Evolutionary conservation across 2,888 invertebrate genomes (phyloP).

Genomic region (Hoplodrina blanda): DNA sequence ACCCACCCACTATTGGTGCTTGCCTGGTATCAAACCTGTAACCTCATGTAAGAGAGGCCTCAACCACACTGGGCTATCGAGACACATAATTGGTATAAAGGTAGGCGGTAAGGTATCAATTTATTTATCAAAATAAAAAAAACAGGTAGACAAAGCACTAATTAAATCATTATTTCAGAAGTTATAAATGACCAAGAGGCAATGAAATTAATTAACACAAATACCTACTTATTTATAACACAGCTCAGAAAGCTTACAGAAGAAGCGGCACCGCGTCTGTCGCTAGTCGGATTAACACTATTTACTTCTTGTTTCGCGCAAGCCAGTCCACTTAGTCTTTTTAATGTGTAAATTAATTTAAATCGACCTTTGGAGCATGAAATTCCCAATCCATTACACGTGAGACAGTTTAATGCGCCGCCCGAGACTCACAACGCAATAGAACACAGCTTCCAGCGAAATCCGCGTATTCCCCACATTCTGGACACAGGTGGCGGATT

Average conservation of each 20-base stretch:
- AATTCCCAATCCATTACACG: conserved; percentile 86
- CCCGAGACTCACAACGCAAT: conserved; percentile 71
- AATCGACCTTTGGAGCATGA: conserved; percentile 84
- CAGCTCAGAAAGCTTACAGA: conserved; percentile 39
- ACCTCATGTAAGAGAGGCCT: no score
- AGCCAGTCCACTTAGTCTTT: conserved; percentile 78
- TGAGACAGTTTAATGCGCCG: conserved; percentile 84
- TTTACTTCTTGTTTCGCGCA: conserved; percentile 79
- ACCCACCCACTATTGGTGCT: no score
- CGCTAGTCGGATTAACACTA: conserved; percentile 81
- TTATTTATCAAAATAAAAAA: no score
- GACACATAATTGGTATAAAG: no score
- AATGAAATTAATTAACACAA: conserved; percentile 21
- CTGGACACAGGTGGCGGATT: conserved; percentile 79
- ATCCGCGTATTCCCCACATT: conserved; percentile 76
- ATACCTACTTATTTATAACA: conserved; percentile 35
- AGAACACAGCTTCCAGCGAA: conserved; percentile 74
- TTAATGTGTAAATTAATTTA: conserved; percentile 88
- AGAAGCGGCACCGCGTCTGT: conserved; percentile 66
- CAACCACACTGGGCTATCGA: no score
- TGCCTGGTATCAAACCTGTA: no score
- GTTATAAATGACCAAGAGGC: conserved; percentile 13
- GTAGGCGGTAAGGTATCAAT: no score
- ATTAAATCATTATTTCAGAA: conserved; percentile 10
- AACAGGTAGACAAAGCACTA: background rate